Base-by-base conservation (phyloP, 2,888 invertebrate genomes). In the Pandemis corylana region DNA sequence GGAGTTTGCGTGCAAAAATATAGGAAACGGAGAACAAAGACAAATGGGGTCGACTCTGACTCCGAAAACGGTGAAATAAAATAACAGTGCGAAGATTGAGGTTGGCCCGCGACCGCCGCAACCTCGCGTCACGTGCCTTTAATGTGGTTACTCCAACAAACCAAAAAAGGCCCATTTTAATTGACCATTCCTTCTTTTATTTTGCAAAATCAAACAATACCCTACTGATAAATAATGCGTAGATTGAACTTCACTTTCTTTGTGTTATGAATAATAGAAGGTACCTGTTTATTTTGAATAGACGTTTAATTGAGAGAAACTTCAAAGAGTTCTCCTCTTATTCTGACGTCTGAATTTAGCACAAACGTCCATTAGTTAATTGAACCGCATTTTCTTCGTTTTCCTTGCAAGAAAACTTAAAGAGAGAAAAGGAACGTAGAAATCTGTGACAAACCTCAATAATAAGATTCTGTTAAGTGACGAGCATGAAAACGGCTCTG, bases 1-100 rank as follows among this genome's bases (percentile, higher is more conserved):
- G 94, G 94, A 94, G 92, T 94, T 94, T 93, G 93, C 93, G 94
- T 94, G 94, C 94, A 93, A 94, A 94, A 94, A 94, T 93, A 94
- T 94, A 94, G 93, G 92, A 94, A 94, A 92, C 92, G 89, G 89
- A 90, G 92, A 94, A 94, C 94, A 94, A 93, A 94, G 94, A 94
- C 93, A 93, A 94, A 94, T 94, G 94, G 91, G 90, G 89, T 88
- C 91, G 90, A 87, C 90, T 91, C 85, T 90, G 89, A 89, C 88
- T 90, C 89, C 89, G 90, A 87, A 91, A 75, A 89, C 85, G 87
- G 87, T 89, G 87, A 90, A 92, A 93, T 92, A 92, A 93, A 93
- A 91, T 93, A 92, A 90, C 88, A 87, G 84, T 80, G 82, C 80
- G 85, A 86, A 90, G 90, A 89, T 90, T 90, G 88, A 87, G 88